phyloP scores from a whole-genome alignment of 1,140 invertebrate genomes.

The Lamellibrachia luymesi region DNA sequence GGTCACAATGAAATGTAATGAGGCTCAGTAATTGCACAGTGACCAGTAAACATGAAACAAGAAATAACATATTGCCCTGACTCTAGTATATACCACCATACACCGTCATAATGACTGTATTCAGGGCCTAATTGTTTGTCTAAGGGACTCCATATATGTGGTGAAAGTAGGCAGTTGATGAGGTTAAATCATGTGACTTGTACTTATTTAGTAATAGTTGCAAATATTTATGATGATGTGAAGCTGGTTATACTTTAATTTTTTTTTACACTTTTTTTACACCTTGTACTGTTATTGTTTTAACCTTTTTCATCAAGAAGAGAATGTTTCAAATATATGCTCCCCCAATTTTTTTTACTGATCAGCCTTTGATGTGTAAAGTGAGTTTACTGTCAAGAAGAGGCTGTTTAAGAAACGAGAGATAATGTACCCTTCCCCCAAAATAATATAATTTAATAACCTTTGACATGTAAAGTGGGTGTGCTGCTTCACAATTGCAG shows the following conservation, averaged over 20 bases:
- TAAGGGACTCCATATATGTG: not conserved
- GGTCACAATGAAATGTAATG: not conserved
- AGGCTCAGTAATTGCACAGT: not conserved
- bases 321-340: no score
- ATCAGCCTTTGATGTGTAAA: no score
- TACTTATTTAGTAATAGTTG: no score
- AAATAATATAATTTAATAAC: not conserved
- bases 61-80: no score
- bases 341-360: no score
- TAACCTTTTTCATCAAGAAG: no score
- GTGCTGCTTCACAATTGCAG: not conserved
- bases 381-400: no score
- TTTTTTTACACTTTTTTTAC: no score
- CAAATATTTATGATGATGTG: no score
- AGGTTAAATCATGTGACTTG: not conserved
- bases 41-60: not conserved
- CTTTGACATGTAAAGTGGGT: not conserved
- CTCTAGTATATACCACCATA: not conserved
- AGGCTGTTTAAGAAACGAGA: no score
- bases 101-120: not conserved
- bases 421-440: not conserved
- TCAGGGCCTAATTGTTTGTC: not conserved
- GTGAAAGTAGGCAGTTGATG: not conserved
- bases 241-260: no score
- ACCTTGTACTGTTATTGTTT: no score